A percentile compares a stretch with the other conserved stretches of the same genome.
Conservation (phyloP, 2,797 vertebrate genomes). For the Etheostoma nigrum region DNA sequence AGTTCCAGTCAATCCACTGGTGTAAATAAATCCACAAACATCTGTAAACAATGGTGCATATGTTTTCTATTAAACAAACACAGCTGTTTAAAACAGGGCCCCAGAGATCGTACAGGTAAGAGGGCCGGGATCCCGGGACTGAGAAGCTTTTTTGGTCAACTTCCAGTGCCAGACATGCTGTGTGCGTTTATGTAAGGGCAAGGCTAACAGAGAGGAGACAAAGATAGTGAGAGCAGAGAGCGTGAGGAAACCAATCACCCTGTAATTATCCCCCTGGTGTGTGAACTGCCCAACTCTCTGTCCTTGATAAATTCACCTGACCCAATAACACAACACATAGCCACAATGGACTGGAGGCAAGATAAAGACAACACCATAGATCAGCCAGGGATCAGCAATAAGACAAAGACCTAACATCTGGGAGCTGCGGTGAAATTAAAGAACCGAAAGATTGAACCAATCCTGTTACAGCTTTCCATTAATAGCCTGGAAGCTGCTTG, state of each 20-base stretch:
- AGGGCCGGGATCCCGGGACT: constrained; percentile 44
- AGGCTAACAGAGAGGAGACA: constrained; percentile 78
- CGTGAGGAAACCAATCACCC: constrained; percentile 84
- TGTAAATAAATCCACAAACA: constrained; percentile 93
- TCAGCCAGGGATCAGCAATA: constrained; percentile 77
- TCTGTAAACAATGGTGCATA: constrained; percentile 87
- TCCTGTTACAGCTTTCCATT: constrained; percentile 75
- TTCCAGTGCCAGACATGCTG: constrained; percentile 63
- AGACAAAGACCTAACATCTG: constrained; percentile 83
- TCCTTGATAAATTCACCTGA: constrained; percentile 85
- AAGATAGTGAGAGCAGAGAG: constrained; percentile 78
- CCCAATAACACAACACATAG: constrained; percentile 81
- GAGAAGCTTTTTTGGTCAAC: constrained; percentile 58
- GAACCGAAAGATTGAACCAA: constrained; percentile 75
- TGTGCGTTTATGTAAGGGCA: constrained; percentile 69
- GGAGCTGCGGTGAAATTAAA: constrained; percentile 81
- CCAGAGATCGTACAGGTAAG: constrained; percentile 73
- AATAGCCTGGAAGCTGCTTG: constrained; percentile 82
- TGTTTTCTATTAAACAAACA: constrained; percentile 73
- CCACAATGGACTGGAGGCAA: constrained; percentile 70
- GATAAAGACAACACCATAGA: constrained; percentile 77
- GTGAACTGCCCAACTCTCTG: constrained; percentile 77
- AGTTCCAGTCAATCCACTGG: constrained; percentile 78
- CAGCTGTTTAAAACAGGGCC: constrained; percentile 87
- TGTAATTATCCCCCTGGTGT: constrained; percentile 84